Evolutionary conservation across 2,797 vertebrate genomes (phyloP).

Genomic region (Spinibarbus caldwelli): DNA sequence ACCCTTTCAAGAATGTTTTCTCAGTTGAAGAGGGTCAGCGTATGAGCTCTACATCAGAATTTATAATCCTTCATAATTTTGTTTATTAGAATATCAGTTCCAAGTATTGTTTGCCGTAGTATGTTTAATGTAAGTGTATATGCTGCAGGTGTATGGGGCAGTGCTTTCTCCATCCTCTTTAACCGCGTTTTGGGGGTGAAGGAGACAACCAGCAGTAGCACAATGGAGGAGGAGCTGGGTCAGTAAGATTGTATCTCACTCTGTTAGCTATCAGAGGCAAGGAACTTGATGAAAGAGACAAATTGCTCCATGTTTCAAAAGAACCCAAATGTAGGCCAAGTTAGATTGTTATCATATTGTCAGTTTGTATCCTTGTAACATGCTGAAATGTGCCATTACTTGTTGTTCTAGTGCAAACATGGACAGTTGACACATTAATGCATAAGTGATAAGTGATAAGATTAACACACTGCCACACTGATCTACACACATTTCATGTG

Average conservation of each 20-base stretch:
- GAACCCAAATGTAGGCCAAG: background rate
- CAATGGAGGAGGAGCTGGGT: constrained; percentile 99
- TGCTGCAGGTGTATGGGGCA: constrained; percentile 93
- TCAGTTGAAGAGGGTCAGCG: background rate
- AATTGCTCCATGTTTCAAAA: background rate
- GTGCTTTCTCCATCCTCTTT: constrained; percentile 97
- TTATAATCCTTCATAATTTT: background rate
- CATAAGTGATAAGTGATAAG: constrained; percentile 10
- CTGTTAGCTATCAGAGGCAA: background rate
- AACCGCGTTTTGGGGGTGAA: constrained; percentile 96
- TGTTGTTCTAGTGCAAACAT: constrained; percentile 23
- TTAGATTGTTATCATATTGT: background rate
- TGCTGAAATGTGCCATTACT: constrained; percentile 13
- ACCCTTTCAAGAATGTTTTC: background rate
- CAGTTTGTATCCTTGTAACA: background rate
- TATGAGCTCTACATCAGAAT: background rate
- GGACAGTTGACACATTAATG: background rate
- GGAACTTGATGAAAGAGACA: background rate
- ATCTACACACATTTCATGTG: background rate
- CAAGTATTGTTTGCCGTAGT: background rate
- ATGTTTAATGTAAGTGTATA: constrained; percentile 5
- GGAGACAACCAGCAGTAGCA: constrained; percentile 80
- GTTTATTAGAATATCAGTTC: background rate
- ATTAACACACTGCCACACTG: background rate
- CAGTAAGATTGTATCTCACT: constrained; percentile 56